Conservation (phyloP, 2,113 vertebrate genomes). For the Galemys pyrenaicus region DNA sequence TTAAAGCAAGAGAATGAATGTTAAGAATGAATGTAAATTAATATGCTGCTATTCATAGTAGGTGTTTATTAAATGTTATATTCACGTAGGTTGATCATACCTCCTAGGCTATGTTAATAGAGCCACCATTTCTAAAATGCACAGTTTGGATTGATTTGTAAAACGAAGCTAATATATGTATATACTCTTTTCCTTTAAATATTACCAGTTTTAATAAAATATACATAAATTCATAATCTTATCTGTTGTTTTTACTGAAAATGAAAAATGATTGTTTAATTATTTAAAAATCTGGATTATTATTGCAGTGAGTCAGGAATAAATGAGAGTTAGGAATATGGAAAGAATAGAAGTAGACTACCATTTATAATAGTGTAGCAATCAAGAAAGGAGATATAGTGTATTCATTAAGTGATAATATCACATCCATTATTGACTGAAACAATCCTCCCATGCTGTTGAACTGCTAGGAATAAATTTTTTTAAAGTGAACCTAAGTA, state of each 20-base stretch:
- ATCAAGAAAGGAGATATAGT: not conserved
- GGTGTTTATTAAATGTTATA: not conserved
- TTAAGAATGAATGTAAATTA: conserved; percentile 21
- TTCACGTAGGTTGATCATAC: not conserved
- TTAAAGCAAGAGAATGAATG: too few species aligned
- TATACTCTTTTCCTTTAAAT: not conserved
- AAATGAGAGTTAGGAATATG: not conserved
- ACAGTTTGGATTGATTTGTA: not conserved
- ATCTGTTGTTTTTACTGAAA: not conserved
- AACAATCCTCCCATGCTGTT: too few species aligned
- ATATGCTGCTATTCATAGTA: not conserved
- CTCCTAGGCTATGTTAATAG: not conserved
- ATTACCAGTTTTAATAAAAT: not conserved
- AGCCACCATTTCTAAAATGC: not conserved
- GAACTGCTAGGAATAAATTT: not conserved
- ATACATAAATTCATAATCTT: too few species aligned
- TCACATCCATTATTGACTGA: not conserved
- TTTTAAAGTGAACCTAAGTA: not conserved
- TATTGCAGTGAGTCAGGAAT: not conserved
- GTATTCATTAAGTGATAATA: not conserved
- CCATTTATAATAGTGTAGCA: not conserved
- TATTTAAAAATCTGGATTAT: not conserved
- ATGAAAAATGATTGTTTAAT: not conserved
- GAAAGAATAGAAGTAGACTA: not conserved
- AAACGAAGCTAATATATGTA: not conserved